A percentile compares a stretch with the other conserved stretches of the same genome.
These are phyloP conservation scores for Scomber scombrus DNA, from an alignment of 2,113 vertebrate genomes.

Conservation along the genomic window DNA sequence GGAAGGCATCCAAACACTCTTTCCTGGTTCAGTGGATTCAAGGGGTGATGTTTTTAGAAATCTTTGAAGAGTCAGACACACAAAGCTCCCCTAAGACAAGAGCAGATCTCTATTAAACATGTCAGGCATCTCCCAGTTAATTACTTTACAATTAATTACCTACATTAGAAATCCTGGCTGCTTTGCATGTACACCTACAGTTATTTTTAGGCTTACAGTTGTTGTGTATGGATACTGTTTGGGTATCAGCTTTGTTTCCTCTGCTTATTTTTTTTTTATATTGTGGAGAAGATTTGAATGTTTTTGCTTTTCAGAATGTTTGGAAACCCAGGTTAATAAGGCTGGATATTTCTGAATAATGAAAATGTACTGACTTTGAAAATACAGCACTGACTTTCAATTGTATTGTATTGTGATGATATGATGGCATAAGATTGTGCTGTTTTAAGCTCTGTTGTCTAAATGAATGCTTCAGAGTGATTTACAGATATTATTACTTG, in stretches of 20 bases:
- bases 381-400: too few relatives aligned
- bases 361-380: too few relatives aligned
- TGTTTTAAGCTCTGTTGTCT: too few relatives aligned
- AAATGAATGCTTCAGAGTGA: background rate
- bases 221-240: background rate
- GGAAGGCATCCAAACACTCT: constrained; percentile 25
- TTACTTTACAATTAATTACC: background rate
- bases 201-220: background rate
- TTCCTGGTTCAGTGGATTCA: background rate
- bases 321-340: too few relatives aligned
- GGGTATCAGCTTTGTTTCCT: background rate
- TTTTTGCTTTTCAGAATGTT: background rate
- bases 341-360: too few relatives aligned
- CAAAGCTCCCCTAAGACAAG: background rate
- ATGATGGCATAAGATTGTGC: too few relatives aligned
- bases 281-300: background rate
- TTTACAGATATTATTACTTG: background rate
- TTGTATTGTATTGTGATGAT: too few relatives aligned
- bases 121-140: background rate
- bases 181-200: background rate
- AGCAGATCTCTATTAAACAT: background rate
- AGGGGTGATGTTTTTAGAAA: background rate
- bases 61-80: background rate
- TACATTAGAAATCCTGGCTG: background rate
- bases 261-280: background rate